Percentiles rank a stretch among this genome's conserved stretches.
Conservation (phyloP, 92 coral and sea anemone genomes). For the Pocillopora meandrina region DNA sequence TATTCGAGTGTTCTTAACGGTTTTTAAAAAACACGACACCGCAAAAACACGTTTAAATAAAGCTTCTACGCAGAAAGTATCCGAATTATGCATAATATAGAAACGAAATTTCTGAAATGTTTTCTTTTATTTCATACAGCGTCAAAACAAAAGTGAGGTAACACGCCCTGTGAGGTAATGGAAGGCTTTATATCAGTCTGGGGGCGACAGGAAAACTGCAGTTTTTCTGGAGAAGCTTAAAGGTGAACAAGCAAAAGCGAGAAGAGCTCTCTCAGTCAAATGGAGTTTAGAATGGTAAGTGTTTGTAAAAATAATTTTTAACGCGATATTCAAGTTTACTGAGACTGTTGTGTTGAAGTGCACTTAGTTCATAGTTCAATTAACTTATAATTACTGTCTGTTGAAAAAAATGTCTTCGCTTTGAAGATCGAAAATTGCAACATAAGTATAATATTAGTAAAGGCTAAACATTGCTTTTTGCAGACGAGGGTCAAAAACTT, state of each 20-base stretch:
- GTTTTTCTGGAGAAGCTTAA: background rate
- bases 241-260: background rate
- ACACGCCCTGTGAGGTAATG: slow-evolving; percentile 40
- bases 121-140: slow-evolving; percentile 34
- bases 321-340: background rate
- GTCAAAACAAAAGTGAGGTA: slow-evolving; percentile 1
- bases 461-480: background rate
- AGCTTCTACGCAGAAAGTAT: slow-evolving; percentile 14
- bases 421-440: background rate
- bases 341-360: background rate
- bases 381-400: background rate
- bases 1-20: slow-evolving; percentile 9
- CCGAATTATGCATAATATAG: background rate
- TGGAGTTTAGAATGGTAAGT: slow-evolving; percentile 43
- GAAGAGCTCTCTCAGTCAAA: slow-evolving; percentile 5
- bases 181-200: slow-evolving; percentile 4
- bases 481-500: background rate
- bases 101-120: slow-evolving; percentile 3
- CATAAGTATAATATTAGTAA: background rate
- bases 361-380: background rate
- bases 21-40: slow-evolving; percentile 8
- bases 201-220: background rate
- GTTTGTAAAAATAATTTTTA: background rate
- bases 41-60: background rate
- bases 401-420: background rate